phyloP scores from a whole-genome alignment of 2,888 invertebrate species.

The Tricholauxania praeusta region DNA sequence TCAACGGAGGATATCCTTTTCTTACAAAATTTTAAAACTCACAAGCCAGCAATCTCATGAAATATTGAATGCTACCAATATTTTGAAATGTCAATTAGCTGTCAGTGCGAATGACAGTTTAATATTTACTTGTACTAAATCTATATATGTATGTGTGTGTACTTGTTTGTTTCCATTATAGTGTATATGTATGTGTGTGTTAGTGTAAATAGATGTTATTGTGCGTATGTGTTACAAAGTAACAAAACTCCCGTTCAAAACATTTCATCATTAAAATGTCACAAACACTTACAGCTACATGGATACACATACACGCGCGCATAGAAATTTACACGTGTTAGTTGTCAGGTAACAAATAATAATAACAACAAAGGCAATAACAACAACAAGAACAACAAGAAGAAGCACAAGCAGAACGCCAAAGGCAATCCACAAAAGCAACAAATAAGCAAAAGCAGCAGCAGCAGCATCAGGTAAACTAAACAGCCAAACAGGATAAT shows the following conservation, averaged over 20 bases:
- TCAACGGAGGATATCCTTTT: too few relatives aligned
- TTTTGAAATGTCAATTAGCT: conserved; percentile 34
- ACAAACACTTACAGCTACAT: conserved; percentile 17
- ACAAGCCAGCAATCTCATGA: too few relatives aligned
- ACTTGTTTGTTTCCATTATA: neutral
- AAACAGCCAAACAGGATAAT: conserved; percentile 7
- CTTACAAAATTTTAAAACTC: too few relatives aligned
- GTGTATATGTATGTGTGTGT: neutral
- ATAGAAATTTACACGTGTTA: conserved; percentile 18
- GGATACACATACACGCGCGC: too few relatives aligned
- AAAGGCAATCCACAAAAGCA: conserved; percentile 2
- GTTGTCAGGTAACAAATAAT: conserved; percentile 1
- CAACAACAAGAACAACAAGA: conserved; percentile 9
- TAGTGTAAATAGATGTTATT: neutral
- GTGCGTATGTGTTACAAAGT: conserved; percentile 4
- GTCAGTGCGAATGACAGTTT: conserved; percentile 31
- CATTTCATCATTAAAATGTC: conserved; percentile 38
- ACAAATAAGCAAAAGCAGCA: conserved; percentile 15
- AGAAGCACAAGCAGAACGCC: neutral
- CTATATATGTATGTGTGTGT: neutral
- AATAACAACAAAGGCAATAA: conserved; percentile 9
- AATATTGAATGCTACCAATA: neutral
- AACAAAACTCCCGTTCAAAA: conserved; percentile 4
- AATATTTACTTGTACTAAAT: conserved; percentile 19
- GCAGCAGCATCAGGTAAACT: neutral